Percentiles rank a stretch among this genome's conserved stretches.
phyloP scores from a whole-genome alignment of 2,888 invertebrate species.

The Bimastos eiseni region DNA sequence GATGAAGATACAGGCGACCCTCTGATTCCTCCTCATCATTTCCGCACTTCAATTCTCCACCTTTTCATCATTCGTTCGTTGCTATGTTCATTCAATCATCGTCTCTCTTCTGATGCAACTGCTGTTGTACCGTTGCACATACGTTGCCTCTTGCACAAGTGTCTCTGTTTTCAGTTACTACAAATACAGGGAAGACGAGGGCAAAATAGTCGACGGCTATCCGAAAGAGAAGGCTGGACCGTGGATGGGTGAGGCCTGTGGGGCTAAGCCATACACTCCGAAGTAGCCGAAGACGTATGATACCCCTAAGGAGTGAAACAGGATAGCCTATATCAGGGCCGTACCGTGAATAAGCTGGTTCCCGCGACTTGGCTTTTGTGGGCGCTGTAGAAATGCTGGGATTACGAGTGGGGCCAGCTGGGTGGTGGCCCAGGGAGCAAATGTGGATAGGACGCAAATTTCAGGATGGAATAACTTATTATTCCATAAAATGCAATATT shows the following conservation, averaged over 20 bases:
- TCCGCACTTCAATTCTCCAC: too few species aligned
- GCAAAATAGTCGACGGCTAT: constrained; percentile 47
- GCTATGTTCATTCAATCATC: neutral
- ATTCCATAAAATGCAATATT: too few species aligned
- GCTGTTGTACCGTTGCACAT: neutral
- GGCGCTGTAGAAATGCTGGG: too few species aligned
- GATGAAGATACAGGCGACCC: too few species aligned
- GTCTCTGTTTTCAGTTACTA: constrained; percentile 48
- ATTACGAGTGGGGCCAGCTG: too few species aligned
- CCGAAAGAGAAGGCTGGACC: constrained; percentile 50
- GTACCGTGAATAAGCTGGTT: too few species aligned
- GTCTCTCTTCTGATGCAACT: neutral
- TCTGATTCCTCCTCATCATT: too few species aligned
- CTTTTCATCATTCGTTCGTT: neutral
- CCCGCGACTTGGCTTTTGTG: too few species aligned
- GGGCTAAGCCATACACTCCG: constrained; percentile 32
- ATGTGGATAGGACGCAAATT: too few species aligned
- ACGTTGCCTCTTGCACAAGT: neutral
- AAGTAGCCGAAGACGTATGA: constrained; percentile 27
- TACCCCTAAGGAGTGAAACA: neutral
- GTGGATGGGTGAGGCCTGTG: constrained; percentile 49
- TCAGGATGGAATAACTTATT: too few species aligned
- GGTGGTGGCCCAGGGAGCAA: too few species aligned
- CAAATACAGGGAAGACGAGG: constrained; percentile 48
- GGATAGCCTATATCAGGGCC: too few species aligned